These are phyloP conservation scores for Tribolium castaneum DNA, from an alignment of 1,140 invertebrate genomes.

Conservation along the genomic window DNA sequence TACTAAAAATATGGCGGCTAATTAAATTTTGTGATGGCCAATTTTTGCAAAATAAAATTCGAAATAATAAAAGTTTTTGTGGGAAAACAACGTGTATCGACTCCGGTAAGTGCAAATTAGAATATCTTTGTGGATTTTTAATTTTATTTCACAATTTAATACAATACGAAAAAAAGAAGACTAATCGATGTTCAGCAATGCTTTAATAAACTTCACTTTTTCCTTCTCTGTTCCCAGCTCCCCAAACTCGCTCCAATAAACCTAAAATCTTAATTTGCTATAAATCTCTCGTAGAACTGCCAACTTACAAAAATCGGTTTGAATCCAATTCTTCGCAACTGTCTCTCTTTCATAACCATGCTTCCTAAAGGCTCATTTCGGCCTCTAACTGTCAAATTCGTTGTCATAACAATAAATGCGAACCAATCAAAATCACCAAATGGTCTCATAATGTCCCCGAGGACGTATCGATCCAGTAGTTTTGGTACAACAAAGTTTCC, in stretches of 20 bases:
- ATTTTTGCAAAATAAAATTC: too few species aligned
- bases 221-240: background rate
- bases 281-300: conserved; percentile 51
- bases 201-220: background rate
- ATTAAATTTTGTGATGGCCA: too few species aligned
- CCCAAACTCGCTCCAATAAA: conserved; percentile 47
- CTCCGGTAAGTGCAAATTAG: too few species aligned
- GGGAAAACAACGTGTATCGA: too few species aligned
- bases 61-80: too few species aligned
- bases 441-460: conserved; percentile 64
- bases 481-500: conserved; percentile 60
- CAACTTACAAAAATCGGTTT: conserved; percentile 68
- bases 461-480: conserved; percentile 60
- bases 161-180: too few species aligned
- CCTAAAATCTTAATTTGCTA: conserved; percentile 48
- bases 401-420: conserved; percentile 63
- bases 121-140: too few species aligned
- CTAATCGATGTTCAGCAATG: background rate
- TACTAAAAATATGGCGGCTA: too few species aligned
- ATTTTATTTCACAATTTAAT: too few species aligned
- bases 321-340: conserved; percentile 70
- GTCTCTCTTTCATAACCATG: conserved; percentile 66
- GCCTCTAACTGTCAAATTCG: conserved; percentile 63
- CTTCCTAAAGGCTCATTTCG: conserved; percentile 62
- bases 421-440: conserved; percentile 65